A percentile compares a stretch with the other conserved stretches of the same genome.
These are phyloP conservation scores for Sinhomidia bicolor DNA, from an alignment of 2,888 invertebrate genomes.

Conservation along the genomic window DNA sequence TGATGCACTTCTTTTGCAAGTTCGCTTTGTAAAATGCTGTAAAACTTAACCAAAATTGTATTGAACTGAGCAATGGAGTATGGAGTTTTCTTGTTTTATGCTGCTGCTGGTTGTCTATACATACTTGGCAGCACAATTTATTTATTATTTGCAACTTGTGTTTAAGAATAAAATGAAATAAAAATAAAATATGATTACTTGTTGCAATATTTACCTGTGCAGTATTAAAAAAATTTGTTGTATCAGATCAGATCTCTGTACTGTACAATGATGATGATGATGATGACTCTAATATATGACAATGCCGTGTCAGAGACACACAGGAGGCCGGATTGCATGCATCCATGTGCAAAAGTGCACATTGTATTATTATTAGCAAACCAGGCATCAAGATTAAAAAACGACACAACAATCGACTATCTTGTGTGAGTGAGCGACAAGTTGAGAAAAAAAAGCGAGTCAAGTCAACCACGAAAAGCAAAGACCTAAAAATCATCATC, in stretches of 20 bases:
- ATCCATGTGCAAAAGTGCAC: slow-evolving; percentile 27
- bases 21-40: background rate
- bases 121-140: background rate
- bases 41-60: slow-evolving; percentile 2
- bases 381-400: background rate
- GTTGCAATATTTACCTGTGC: no score
- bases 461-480: slow-evolving; percentile 53
- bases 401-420: background rate
- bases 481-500: slow-evolving; percentile 63
- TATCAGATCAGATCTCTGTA: no score
- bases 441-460: slow-evolving; percentile 2
- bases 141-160: no score
- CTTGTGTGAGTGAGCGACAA: background rate
- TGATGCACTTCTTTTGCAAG: slow-evolving; percentile 34
- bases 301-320: background rate
- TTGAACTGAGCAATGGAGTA: background rate
- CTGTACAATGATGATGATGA: no score
- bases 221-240: no score
- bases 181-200: background rate
- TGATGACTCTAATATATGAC: no score
- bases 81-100: background rate
- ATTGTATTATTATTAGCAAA: slow-evolving; percentile 15
- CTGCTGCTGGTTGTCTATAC: background rate
- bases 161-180: no score
- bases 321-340: background rate